Evolutionary conservation across 1,140 invertebrate genomes (phyloP).

Genomic region (Batillaria attramentaria): DNA sequence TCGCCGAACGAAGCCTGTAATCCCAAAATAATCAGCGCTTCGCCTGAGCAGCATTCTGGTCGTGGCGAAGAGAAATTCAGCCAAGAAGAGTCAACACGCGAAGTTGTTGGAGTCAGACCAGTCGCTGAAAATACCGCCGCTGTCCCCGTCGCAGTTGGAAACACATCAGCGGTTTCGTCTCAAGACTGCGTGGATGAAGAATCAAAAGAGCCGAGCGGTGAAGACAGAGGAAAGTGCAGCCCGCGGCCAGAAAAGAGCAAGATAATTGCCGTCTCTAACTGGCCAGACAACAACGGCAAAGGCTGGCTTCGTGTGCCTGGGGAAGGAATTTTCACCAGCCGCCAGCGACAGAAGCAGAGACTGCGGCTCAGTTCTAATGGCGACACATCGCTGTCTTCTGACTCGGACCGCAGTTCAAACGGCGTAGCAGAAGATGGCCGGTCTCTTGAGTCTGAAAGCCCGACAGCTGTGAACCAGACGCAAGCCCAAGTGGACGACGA

Average conservation of each 20-base stretch:
- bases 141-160: no score
- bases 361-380: neutral
- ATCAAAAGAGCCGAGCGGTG: neutral
- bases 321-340: conserved; percentile 19
- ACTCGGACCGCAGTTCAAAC: neutral
- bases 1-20: no score
- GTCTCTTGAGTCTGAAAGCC: neutral
- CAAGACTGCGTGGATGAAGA: neutral
- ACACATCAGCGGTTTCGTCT: no score
- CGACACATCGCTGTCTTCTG: neutral
- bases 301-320: conserved; percentile 25
- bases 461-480: neutral
- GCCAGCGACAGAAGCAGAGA: neutral
- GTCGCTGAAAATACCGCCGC: no score
- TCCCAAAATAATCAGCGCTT: no score
- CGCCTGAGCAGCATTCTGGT: no score
- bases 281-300: neutral
- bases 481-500: no score
- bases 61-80: neutral
- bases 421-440: neutral
- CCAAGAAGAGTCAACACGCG: no score
- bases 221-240: neutral
- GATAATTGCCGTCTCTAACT: neutral
- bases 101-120: no score
- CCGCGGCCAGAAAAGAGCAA: neutral